Conservation (phyloP, 2,113 vertebrate genomes). For the Morone chrysops region DNA sequence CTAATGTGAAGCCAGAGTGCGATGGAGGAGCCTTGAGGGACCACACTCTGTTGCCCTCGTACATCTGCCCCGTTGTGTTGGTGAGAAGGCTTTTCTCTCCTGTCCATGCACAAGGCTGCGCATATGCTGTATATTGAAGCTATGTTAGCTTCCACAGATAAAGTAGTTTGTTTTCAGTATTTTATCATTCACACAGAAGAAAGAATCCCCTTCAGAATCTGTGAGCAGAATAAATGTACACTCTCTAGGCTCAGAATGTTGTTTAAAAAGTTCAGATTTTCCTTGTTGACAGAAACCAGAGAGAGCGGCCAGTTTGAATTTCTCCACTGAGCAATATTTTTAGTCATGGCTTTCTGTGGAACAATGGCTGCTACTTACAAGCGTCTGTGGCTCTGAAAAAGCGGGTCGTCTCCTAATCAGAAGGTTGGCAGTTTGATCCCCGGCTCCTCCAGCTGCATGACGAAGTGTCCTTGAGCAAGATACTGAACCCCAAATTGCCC, state of each 20-base stretch:
- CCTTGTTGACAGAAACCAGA: background rate
- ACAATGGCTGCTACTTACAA: no score
- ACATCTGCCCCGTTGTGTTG: slow-evolving; percentile 96
- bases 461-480: no score
- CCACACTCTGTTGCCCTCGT: slow-evolving; percentile 94
- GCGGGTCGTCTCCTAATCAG: no score
- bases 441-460: no score
- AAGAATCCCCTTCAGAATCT: background rate
- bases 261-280: background rate
- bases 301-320: background rate
- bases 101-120: background rate
- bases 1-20: slow-evolving; percentile 94
- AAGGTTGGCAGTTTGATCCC: no score
- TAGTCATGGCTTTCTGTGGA: no score
- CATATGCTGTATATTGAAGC: background rate
- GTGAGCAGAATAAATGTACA: background rate
- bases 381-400: no score
- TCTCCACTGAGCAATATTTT: background rate
- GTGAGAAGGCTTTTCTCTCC: slow-evolving; percentile 81
- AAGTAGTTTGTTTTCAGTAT: background rate
- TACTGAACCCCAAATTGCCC: no score
- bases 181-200: background rate
- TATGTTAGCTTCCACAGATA: background rate
- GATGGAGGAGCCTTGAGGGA: slow-evolving; percentile 94
- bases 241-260: background rate